Evolutionary conservation across 2,113 vertebrate species (phyloP).

Genomic region (Ceyx cyanopectus): DNA sequence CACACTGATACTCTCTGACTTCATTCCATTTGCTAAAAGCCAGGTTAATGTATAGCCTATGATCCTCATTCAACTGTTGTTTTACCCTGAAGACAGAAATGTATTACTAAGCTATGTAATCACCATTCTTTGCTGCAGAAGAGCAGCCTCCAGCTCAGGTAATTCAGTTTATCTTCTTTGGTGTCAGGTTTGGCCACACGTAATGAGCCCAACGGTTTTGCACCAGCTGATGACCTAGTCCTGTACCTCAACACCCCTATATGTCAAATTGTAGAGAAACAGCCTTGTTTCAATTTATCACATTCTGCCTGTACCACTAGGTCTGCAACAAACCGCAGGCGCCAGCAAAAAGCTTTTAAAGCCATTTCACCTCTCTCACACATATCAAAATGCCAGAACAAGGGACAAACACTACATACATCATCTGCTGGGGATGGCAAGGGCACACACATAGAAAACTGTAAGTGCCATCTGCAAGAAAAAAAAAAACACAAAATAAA

Average conservation of each 20-base stretch:
- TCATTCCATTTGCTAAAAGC: neutral
- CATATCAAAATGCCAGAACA: conserved; percentile 64
- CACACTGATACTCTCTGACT: neutral
- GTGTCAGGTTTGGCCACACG: neutral
- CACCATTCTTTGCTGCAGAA: neutral
- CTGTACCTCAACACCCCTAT: neutral
- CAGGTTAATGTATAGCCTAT: neutral
- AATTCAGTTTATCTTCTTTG: neutral
- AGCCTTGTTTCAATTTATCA: conserved; percentile 21
- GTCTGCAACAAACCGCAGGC: conserved; percentile 60
- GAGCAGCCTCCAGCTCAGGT: neutral
- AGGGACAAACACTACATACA: conserved; percentile 64
- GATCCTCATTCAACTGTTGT: neutral
- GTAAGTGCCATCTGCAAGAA: conserved; percentile 38
- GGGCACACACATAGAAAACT: conserved; percentile 61
- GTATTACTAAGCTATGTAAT: neutral
- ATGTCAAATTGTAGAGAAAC: neutral
- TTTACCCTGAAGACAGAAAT: neutral
- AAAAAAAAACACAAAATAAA: neutral
- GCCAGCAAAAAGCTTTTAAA: conserved; percentile 69
- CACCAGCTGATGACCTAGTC: neutral
- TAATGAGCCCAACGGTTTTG: neutral
- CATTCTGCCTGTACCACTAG: neutral
- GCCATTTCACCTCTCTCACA: conserved; percentile 67
- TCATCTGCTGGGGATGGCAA: conserved; percentile 69